Evolutionary conservation across 2,113 vertebrate species (phyloP).

Genomic region (Aramus guarauna): DNA sequence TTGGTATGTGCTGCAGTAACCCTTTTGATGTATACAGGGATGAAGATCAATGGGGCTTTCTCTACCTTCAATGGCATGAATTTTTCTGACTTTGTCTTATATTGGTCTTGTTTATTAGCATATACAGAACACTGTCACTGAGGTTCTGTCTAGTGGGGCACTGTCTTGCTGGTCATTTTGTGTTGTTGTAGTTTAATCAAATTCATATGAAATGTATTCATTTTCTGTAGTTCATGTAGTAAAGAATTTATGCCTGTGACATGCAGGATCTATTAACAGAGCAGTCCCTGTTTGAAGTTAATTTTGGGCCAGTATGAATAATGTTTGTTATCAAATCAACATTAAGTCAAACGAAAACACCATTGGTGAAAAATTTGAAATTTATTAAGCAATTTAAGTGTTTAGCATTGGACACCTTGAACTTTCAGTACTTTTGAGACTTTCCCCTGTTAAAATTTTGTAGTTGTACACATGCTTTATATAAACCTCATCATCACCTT

Average conservation of each 20-base stretch:
- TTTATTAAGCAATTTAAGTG: no score
- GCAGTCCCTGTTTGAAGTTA: neutral
- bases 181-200: neutral
- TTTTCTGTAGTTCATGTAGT: neutral
- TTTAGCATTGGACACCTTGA: neutral
- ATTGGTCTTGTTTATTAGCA: neutral
- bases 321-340: neutral
- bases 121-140: neutral
- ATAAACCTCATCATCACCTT: neutral
- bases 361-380: neutral
- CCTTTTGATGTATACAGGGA: neutral
- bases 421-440: neutral
- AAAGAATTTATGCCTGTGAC: neutral
- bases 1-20: neutral
- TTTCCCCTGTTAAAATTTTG: neutral
- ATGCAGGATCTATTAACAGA: neutral
- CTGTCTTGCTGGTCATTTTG: neutral
- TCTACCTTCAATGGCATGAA: neutral
- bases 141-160: neutral
- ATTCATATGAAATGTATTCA: rapidly evolving
- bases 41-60: neutral
- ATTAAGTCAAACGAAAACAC: neutral
- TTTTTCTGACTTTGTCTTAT: neutral
- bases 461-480: neutral
- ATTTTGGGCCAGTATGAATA: neutral